Conservation (phyloP, 2,888 invertebrate genomes). For the Melangyna quadrimaculata region DNA sequence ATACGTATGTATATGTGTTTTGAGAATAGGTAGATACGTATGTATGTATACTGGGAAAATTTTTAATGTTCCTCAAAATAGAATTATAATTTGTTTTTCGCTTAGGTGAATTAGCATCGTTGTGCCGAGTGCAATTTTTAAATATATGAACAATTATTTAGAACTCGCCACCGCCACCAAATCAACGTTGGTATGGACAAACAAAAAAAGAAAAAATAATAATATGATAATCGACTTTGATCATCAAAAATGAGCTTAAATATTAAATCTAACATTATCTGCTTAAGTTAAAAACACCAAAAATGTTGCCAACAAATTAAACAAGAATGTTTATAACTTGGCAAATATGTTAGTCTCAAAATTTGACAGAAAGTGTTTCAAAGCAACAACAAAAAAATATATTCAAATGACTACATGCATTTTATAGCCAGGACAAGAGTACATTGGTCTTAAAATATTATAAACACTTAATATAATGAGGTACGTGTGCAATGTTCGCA, state of each 20-base stretch:
- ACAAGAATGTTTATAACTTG: conserved; percentile 4
- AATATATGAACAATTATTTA: conserved; percentile 64
- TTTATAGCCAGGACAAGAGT: conserved; percentile 55
- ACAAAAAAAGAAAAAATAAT: not conserved
- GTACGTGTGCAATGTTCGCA: conserved; percentile 26
- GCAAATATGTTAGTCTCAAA: conserved; percentile 34
- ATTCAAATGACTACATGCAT: conserved; percentile 41
- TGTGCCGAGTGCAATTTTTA: conserved; percentile 72
- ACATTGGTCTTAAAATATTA: conserved; percentile 23
- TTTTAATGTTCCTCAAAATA: conserved; percentile 70
- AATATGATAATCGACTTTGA: conserved; percentile 40
- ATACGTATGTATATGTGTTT: not conserved
- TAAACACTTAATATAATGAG: conserved; percentile 29
- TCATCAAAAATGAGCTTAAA: conserved; percentile 48
- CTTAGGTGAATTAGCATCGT: conserved; percentile 63
- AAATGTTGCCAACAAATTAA: conserved; percentile 11
- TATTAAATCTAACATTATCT: conserved; percentile 9
- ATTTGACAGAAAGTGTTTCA: conserved; percentile 16
- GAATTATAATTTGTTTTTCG: conserved; percentile 63
- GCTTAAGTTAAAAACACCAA: conserved; percentile 39
- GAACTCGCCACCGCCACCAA: conserved; percentile 8
- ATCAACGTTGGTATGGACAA: conserved; percentile 17
- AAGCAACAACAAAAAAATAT: not conserved
- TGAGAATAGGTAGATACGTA: not conserved
- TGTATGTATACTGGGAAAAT: conserved; percentile 9